Evolutionary conservation across 2,113 vertebrate genomes (phyloP), one percentile per base, ranked within the genome.

Genomic region (Peromyscus leucopus): DNA sequence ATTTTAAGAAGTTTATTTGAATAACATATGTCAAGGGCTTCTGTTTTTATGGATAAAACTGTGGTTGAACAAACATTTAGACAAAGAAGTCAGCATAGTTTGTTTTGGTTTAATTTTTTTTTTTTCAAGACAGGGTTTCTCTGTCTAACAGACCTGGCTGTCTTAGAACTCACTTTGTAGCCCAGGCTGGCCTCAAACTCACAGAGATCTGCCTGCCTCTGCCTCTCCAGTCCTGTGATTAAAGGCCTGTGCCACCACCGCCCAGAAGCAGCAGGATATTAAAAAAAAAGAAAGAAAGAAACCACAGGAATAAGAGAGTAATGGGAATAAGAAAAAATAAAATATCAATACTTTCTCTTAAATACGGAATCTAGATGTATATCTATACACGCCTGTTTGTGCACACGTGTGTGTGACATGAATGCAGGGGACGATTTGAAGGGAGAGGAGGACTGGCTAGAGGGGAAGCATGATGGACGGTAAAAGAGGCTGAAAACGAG

Each of bases 1-100:
- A 86, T 93, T 93, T 95, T 87, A 93, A 85, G 36, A 84, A 93
- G 19, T 89, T 28, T 36, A 79, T 76, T 36, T 89, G 42, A 92
- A 88, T 94, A 84, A 76, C 12, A n/a, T 65, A 21, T 59, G 82
- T 33, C n/a, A 93, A 96, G 78, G 89, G 48, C 65, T 71, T 91
- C 4, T 13, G 42, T 89, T 91, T 84, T 94, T 80, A 76, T 21
- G 21, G 84, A 91, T 55, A 59, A 82, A 86, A 82, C 5, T 69
- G 3, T 82, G 15, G 11, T 91, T 12, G 10, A 89, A 96, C 48
- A 92, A 88, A 46, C 12, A 65, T 94, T 75, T 83, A 88, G 31
- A 78, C 7, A 92, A 67, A 16, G 16, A 95, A 65, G 11, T 48
- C 11, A 75, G 63, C 87, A 76, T 17, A 7, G 16, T 55, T 31